Base-by-base conservation (phyloP, 2,888 invertebrate species). In the Rhabditoides inermis region DNA sequence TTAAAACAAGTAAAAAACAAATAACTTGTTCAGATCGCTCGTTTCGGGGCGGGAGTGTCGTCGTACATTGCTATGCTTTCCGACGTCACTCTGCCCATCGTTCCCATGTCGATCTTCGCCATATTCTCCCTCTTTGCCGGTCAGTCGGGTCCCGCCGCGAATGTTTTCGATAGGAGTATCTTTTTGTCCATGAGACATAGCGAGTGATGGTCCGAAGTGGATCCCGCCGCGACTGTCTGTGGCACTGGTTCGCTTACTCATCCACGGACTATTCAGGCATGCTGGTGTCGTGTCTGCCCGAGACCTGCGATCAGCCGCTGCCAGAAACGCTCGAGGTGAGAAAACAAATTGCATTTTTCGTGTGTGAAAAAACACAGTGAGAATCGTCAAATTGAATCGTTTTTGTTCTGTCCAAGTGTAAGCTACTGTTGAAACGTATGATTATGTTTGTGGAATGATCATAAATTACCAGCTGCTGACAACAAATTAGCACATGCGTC, bases 91-190 rank as follows among this genome's bases (percentile, higher is more conserved):
- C 51, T 72, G 37, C 72, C 76, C 5, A 67, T 73, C 37, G 75
- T 76, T 25, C 76, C 76, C 5, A 76, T 76, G 76, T 70, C 73
- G 44, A 76, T 76, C 42, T 76, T 76, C 41, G 69, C 73, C 30
- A 63, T 73, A 12, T 76, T 76, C 55, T 71, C 73, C 5, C 55
- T 76, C 6, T 65, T 76, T 37, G 76, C 76, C 23, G 76, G n/a
- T n/a, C n/a, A n/a, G n/a, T n/a, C n/a, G n/a, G n/a, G n/a, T n/a
- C n/a, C n/a, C n/a, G n/a, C n/a, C n/a, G n/a, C n/a, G n/a, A n/a
- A n/a, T n/a, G n/a, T n/a, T n/a, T 49, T 26, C 25, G 42, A 3
- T 10, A 52, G 46, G 55, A 52, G 2, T 18, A 55, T n/a, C 49
- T 58, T 30, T 40, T 58, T 44, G 55, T 55, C 2, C 55, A 56